Evolutionary conservation across 2,113 vertebrate genomes (phyloP).

Genomic region (Dipodomys merriami): DNA sequence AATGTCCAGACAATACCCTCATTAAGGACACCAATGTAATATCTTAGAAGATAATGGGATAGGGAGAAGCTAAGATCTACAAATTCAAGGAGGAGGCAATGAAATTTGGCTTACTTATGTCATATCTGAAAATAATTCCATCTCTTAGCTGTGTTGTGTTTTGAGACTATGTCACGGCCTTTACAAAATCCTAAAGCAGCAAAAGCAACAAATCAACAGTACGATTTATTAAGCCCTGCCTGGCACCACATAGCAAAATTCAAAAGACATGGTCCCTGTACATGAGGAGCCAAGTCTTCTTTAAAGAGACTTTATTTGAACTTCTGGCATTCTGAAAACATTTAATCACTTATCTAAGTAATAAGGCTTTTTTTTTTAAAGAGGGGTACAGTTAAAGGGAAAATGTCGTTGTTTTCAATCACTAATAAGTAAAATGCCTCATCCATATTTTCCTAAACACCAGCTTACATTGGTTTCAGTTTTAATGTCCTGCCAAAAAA

Average conservation of each 20-base stretch:
- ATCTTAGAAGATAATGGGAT: conserved; percentile 27
- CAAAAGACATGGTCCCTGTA: not conserved
- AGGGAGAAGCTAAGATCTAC: not conserved
- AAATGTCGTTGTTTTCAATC: conserved; percentile 74
- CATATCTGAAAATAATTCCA: conserved; percentile 43
- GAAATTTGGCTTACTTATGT: conserved; percentile 26
- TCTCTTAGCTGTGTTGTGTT: conserved; percentile 56
- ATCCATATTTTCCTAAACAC: conserved; percentile 82
- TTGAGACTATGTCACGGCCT: conserved; percentile 65
- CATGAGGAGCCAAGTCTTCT: conserved; percentile 39
- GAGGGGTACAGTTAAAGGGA: conserved; percentile 49
- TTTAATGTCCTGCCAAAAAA: conserved; percentile 87
- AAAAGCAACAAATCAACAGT: conserved; percentile 62
- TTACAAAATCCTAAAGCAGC: conserved; percentile 67
- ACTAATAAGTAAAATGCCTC: conserved; percentile 81
- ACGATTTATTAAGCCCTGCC: conserved; percentile 21
- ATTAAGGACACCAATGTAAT: conserved; percentile 71
- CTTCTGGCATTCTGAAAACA: conserved; percentile 76
- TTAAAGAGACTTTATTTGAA: conserved; percentile 64
- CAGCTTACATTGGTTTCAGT: conserved; percentile 85
- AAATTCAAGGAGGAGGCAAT: not conserved
- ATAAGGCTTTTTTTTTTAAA: conserved; percentile 48
- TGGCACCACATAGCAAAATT: conserved; percentile 14
- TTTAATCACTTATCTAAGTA: conserved; percentile 77
- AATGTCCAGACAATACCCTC: conserved; percentile 64